Evolutionary conservation across 2,113 vertebrate genomes (phyloP), one percentile per base, ranked within the genome.

Genomic region (Euleptes europaea): DNA sequence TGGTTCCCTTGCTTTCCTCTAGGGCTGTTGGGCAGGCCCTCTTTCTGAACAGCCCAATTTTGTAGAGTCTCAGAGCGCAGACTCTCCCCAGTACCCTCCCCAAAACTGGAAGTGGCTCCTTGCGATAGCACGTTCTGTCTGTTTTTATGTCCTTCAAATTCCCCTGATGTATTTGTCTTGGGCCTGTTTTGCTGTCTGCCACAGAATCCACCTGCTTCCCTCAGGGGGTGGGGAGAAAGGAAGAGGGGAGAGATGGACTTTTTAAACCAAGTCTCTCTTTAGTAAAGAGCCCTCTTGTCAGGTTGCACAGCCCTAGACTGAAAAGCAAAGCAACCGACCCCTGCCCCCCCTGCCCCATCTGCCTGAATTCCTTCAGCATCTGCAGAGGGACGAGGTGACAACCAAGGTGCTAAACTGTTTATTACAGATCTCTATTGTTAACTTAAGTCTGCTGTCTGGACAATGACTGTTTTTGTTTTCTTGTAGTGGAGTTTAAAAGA

Each of bases 371-470:
- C 95, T 96, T 96, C 95, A 93, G 94, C 77, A 95, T 94, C 92
- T 71, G 90, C 96, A 96, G 97, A 96, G 97, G 96, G 97, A 97
- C 96, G 96, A 94, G 96, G 96, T 96, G 97, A 96, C 97, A 97
- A 95, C 95, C 94, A 99, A 97, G 98, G 98, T 98, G 98, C 98
- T 98, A 99, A 96, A 97, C 98, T 97, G 95, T 98, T 98, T 98
- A 98, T 98, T 97, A 96, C 97, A 98, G 95, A 98, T 97, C 97
- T 97, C 97, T 97, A 97, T 97, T 96, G 96, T 97, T 97, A 97
- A 97, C 98, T 98, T 98, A 98, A 97, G 97, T 98, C 97, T 97
- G 97, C 96, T 97, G 96, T 99, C 97, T 97, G 95, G 97, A 98
- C 97, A 96, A 97, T 97, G 97, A 98, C 97, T 97, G 96, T 98